Conservation (phyloP, 2,797 vertebrate genomes). For the Discoglossus pictus region DNA sequence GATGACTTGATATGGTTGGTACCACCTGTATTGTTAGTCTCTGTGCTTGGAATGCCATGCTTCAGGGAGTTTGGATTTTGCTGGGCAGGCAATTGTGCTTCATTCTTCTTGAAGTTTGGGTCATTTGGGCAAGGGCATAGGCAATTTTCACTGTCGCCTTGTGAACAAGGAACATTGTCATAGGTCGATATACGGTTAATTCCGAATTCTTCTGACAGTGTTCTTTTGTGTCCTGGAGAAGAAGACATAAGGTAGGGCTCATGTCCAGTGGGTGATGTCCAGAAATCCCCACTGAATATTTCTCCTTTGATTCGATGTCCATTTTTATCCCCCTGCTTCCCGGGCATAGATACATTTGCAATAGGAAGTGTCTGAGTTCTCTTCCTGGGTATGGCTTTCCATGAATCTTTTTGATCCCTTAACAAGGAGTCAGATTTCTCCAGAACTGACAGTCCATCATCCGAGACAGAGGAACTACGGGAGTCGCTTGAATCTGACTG, state of each 20-base stretch:
- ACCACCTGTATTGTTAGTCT: not conserved
- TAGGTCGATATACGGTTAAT: conserved; percentile 64
- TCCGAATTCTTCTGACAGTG: conserved; percentile 86
- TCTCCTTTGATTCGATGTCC: conserved; percentile 48
- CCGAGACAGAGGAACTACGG: conserved; percentile 12
- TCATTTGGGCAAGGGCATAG: not conserved
- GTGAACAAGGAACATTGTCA: conserved; percentile 30
- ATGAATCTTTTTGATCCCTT: conserved; percentile 56
- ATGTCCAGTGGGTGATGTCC: conserved; percentile 49
- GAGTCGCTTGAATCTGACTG: conserved; percentile 51
- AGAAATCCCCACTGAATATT: conserved; percentile 60
- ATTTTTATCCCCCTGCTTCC: conserved; percentile 52
- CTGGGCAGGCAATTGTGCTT: conserved; percentile 47
- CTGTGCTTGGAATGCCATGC: conserved; percentile 16
- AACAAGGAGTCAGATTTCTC: not conserved
- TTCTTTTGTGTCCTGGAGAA: conserved; percentile 68
- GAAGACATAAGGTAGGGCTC: not conserved
- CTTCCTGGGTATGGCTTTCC: conserved; percentile 77
- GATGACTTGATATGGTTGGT: conserved; percentile 6
- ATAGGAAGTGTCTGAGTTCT: conserved; percentile 91
- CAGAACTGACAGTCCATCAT: not conserved
- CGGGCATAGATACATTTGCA: conserved; percentile 69
- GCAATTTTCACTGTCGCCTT: conserved; percentile 7
- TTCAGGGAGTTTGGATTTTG: conserved; percentile 39
- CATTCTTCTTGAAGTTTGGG: conserved; percentile 42